phyloP scores from a whole-genome alignment of 2,888 invertebrate species.

The Parasteatoda lunata region DNA sequence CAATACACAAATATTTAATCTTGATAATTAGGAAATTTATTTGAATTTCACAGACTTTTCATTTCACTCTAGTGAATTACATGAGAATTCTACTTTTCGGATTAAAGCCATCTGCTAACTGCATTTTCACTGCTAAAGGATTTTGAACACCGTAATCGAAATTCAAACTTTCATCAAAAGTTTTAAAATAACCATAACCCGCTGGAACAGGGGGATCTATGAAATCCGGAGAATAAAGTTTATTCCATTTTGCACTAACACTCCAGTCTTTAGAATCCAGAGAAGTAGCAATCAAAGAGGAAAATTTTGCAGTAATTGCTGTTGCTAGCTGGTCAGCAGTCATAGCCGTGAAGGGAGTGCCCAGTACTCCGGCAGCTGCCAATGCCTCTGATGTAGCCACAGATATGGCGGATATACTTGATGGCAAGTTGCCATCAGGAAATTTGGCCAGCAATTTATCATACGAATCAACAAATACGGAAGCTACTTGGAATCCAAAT shows the following conservation, averaged over 20 bases:
- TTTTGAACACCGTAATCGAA: constrained; percentile 28
- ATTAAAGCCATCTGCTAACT: not conserved
- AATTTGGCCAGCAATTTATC: constrained; percentile 4
- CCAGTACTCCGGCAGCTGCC: constrained; percentile 30
- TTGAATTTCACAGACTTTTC: not conserved
- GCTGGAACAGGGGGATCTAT: constrained; percentile 33
- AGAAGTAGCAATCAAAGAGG: constrained; percentile 50
- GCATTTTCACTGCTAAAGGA: not conserved
- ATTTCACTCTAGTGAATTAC: not conserved
- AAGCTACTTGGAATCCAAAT: constrained; percentile 38
- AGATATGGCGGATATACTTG: constrained; percentile 19
- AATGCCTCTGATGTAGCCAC: constrained; percentile 39
- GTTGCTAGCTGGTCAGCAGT: constrained; percentile 39
- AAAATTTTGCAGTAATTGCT: constrained; percentile 31
- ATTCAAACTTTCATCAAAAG: constrained; percentile 9
- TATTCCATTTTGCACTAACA: constrained; percentile 26
- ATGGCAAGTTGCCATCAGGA: constrained; percentile 19
- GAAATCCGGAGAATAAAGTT: constrained; percentile 26
- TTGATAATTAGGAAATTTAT: not conserved
- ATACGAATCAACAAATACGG: constrained; percentile 26
- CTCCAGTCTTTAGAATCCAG: constrained; percentile 45
- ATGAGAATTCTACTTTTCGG: constrained; percentile 42
- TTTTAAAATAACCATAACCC: constrained; percentile 28
- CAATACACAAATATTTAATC: not conserved
- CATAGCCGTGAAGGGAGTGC: constrained; percentile 10